Conservation (phyloP, 92 coral and sea anemone genomes). For the Actinernus sp. region DNA sequence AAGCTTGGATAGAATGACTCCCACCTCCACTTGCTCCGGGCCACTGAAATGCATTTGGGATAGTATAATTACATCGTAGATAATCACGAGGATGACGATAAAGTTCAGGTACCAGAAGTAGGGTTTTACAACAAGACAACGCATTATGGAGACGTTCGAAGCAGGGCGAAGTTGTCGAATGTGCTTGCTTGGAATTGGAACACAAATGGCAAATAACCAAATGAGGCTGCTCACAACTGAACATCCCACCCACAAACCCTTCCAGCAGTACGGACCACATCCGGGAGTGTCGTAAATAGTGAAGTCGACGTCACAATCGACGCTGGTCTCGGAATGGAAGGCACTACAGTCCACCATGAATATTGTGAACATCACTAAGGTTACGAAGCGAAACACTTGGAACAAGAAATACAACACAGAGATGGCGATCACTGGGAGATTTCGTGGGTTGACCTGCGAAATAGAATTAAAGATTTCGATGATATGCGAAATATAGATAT, state of each 20-base stretch:
- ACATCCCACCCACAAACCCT: constrained; percentile 57
- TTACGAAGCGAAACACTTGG: constrained; percentile 58
- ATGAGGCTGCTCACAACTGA: constrained; percentile 37
- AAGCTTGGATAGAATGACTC: constrained; percentile 35
- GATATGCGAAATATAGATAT: too few species aligned
- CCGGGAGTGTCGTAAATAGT: constrained; percentile 40
- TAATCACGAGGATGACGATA: constrained; percentile 15
- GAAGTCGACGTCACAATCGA: constrained; percentile 49
- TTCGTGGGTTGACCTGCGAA: too few species aligned
- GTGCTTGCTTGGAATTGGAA: constrained; percentile 3
- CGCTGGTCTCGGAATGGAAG: constrained; percentile 57
- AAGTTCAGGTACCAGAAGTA: constrained; percentile 66
- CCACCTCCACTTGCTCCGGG: constrained; percentile 7
- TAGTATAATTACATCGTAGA: constrained; percentile 43
- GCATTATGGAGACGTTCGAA: not conserved
- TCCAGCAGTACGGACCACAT: constrained; percentile 72
- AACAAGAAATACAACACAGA: constrained; percentile 10
- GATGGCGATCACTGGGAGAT: too few species aligned
- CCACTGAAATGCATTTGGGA: constrained; percentile 11
- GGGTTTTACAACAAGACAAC: constrained; percentile 31
- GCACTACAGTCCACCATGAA: constrained; percentile 67
- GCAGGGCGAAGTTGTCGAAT: constrained; percentile 46
- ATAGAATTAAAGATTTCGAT: too few species aligned
- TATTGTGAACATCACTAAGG: constrained; percentile 60
- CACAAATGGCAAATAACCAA: constrained; percentile 20